Conservation (phyloP, 2,113 vertebrate genomes). For the Australoheros scitulus region DNA sequence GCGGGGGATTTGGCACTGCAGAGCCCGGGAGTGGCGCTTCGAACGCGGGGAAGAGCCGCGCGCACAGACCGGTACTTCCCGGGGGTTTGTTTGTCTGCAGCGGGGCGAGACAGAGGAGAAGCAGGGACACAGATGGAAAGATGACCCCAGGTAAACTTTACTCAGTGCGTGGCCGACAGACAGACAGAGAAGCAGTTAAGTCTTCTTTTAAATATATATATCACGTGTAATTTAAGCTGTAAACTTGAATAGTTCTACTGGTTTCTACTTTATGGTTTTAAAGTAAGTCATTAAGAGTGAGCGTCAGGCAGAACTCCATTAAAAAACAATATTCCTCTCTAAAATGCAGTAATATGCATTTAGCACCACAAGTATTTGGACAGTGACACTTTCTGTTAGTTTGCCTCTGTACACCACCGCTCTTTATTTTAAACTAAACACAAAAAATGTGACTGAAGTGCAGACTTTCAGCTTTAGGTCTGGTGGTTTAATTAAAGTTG, state of each 20-base stretch:
- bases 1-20: neutral
- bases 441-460: no score
- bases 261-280: neutral
- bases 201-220: neutral
- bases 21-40: slow-evolving; percentile 3
- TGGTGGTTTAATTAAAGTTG: no score
- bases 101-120: neutral
- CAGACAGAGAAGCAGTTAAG: neutral
- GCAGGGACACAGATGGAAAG: slow-evolving; percentile 1
- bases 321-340: neutral
- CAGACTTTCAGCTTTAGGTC: neutral
- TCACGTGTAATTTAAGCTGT: neutral
- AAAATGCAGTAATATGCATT: neutral
- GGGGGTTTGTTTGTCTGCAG: neutral
- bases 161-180: slow-evolving; percentile 62
- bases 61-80: neutral
- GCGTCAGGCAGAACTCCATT: neutral
- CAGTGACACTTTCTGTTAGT: neutral
- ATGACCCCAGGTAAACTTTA: slow-evolving; percentile 70
- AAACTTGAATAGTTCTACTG: neutral
- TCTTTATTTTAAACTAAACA: no score
- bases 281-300: neutral
- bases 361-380: neutral
- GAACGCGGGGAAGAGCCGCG: neutral
- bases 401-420: no score